phyloP scores from a whole-genome alignment of 92 coral and sea anemone genomes.

The Palythoa caribaeorum region DNA sequence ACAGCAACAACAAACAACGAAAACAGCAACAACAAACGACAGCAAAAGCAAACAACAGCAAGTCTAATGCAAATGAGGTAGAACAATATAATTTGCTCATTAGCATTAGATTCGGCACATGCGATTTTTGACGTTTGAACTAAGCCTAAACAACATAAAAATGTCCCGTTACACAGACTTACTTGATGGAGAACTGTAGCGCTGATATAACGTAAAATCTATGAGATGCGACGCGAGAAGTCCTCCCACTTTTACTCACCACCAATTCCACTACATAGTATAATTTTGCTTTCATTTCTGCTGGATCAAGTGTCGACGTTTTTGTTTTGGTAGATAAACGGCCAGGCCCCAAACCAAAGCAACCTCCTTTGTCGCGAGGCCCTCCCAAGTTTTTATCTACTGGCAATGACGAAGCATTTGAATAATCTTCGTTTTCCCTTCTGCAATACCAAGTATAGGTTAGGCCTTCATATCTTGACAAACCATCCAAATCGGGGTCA shows the following conservation, averaged over 20 bases:
- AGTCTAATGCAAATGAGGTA: too few relatives aligned
- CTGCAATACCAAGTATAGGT: constrained; percentile 80
- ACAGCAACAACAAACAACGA: too few relatives aligned
- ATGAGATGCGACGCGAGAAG: constrained; percentile 57
- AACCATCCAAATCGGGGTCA: constrained; percentile 65
- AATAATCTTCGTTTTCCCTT: constrained; percentile 67
- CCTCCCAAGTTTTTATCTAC: constrained; percentile 58
- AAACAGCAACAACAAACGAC: too few relatives aligned
- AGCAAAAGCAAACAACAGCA: too few relatives aligned
- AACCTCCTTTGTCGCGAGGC: constrained; percentile 74
- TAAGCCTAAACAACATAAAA: background rate
- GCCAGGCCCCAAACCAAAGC: constrained; percentile 88
- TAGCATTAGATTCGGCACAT: background rate
- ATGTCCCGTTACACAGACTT: constrained; percentile 5
- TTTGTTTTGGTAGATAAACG: constrained; percentile 65
- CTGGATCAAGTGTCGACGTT: constrained; percentile 42
- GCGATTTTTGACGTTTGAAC: background rate
- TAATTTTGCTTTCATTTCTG: constrained; percentile 52
- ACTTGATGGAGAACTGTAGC: constrained; percentile 72
- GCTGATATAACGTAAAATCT: constrained; percentile 68
- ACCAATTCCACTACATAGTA: constrained; percentile 69
- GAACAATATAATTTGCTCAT: too few relatives aligned
- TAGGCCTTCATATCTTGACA: constrained; percentile 43
- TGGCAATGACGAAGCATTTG: constrained; percentile 60
- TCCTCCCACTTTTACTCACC: constrained; percentile 64